phyloP scores from a whole-genome alignment of 2,888 invertebrate genomes.

The Tyria jacobaeae region DNA sequence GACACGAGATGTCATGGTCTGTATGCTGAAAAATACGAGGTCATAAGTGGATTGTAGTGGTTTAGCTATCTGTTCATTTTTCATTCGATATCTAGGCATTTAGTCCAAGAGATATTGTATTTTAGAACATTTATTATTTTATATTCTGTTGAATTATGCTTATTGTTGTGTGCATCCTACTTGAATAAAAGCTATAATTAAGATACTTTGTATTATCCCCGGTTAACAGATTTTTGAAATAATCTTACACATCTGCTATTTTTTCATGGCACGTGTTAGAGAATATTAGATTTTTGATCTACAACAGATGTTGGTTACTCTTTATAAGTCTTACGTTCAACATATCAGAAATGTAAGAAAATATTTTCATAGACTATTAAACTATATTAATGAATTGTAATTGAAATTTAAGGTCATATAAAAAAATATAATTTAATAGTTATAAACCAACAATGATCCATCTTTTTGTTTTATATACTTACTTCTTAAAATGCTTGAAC shows the following conservation, averaged over 20 bases:
- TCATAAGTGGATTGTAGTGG: background rate
- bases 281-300: no score
- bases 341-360: no score
- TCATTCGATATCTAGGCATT: background rate
- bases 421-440: no score
- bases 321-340: no score
- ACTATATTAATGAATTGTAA: no score
- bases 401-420: no score
- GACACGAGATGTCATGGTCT: conserved; percentile 7
- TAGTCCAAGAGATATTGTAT: background rate
- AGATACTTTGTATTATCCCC: background rate
- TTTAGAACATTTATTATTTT: background rate
- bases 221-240: background rate
- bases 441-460: no score
- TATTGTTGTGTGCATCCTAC: background rate
- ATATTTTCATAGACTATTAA: no score
- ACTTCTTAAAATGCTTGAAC: no score
- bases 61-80: background rate
- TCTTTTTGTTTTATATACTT: no score
- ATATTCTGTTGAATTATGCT: background rate
- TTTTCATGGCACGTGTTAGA: background rate
- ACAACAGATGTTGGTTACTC: background rate
- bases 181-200: background rate
- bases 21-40: conserved; percentile 1
- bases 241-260: no score